Evolutionary conservation across 2,113 vertebrate species (phyloP), one percentile per base, ranked within the genome.

Genomic region (Symphodus melops): DNA sequence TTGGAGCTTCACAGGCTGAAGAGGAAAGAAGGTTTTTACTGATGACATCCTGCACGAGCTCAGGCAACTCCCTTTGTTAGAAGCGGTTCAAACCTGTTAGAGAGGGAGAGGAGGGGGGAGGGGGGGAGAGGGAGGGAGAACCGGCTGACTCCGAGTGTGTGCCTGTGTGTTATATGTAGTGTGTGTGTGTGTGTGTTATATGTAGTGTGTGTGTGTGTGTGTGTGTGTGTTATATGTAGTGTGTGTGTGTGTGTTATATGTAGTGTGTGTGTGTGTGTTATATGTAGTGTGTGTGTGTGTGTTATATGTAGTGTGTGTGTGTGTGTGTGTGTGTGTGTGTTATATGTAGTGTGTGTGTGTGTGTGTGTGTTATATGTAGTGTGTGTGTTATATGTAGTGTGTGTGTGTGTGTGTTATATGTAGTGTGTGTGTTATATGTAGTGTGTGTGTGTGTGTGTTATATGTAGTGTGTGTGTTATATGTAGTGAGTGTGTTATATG

Each of bases 41-140:
- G 65, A 73, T 81, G 56, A 76, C 59, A 81, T 84, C 72, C 60
- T 80, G 48, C 72, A 80, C 94, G 89, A 91, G 90, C 91, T 88
- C 95, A 96, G 95, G 95, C 96, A 95, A 93, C 96, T 97, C 95
- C 96, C 96, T 97, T 98, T 98, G 96, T 98, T 96, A 93, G 95
- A 99, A 97, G 97, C 97, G 97, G 97, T 98, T 99, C 95, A 97
- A 99, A 97, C 97, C 97, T 98, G 97, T 97, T 91, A 94, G 92
- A 88, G 82, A 75, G 69, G 84, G 84, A 84, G 91, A 79, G 92
- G 80, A 63, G 68, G 33, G 4, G 66, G 73, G 17, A 11, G 17
- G 17, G 3, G 17, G 84, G 87, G 88, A 88, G 92, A 92, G 76
- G 25, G 93, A 93, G 85, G 67, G 74, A 64, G n/a, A 85, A 87